Evolutionary conservation across 2,888 invertebrate species (phyloP).

Genomic region (Diplolepis rosae): DNA sequence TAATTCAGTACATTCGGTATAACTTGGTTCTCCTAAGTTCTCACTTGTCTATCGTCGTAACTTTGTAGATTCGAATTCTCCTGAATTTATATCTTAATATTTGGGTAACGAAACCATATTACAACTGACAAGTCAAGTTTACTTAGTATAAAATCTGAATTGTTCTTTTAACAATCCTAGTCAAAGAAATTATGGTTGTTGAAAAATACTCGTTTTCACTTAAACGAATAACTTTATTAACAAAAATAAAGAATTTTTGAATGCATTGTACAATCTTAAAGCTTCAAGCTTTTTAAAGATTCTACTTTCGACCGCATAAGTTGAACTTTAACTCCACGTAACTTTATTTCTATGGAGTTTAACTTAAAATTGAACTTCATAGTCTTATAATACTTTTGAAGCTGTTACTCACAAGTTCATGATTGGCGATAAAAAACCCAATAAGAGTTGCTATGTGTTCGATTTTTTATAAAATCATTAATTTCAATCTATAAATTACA

Average conservation of each 20-base stretch:
- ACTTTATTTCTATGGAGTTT: neutral
- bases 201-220: neutral
- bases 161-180: neutral
- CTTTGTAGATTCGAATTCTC: slow-evolving; percentile 19
- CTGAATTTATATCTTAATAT: slow-evolving; percentile 10
- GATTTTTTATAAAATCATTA: no score
- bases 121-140: slow-evolving; percentile 9
- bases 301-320: neutral
- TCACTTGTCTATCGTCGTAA: neutral
- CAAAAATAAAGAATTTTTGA: no score
- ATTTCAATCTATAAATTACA: no score
- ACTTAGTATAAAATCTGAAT: neutral
- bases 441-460: neutral
- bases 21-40: slow-evolving; percentile 24
- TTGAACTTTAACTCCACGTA: neutral
- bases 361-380: neutral
- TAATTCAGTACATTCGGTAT: no score
- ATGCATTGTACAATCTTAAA: no score
- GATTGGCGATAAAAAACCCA: neutral
- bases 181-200: neutral
- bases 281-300: neutral
- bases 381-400: neutral
- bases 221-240: neutral
- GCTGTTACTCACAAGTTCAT: neutral
- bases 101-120: slow-evolving; percentile 2